Evolutionary conservation across 2,797 vertebrate genomes (phyloP).

Genomic region (Cossypha heuglini): DNA sequence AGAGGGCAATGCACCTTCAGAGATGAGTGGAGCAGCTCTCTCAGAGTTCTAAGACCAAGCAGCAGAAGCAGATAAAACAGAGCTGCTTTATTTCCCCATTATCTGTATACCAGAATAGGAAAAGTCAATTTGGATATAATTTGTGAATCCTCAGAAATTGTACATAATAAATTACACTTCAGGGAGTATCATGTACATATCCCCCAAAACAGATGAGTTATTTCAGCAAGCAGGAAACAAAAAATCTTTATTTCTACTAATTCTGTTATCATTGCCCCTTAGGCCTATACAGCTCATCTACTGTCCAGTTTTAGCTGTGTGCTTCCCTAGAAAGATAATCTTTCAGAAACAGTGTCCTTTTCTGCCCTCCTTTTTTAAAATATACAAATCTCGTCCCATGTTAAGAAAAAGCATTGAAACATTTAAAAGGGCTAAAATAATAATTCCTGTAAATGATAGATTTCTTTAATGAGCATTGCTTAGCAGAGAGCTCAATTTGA

Average conservation of each 20-base stretch:
- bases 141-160: neutral
- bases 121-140: neutral
- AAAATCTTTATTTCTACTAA: constrained; percentile 8
- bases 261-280: neutral
- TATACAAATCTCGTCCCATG: neutral
- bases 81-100: neutral
- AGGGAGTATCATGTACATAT: neutral
- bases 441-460: neutral
- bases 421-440: neutral
- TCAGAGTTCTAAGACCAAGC: neutral
- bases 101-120: neutral
- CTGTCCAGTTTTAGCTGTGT: neutral
- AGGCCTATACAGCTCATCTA: neutral
- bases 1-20: neutral
- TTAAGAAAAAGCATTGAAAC: neutral
- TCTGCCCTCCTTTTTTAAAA: neutral
- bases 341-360: neutral
- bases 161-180: neutral
- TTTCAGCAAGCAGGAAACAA: constrained; percentile 16
- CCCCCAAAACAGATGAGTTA: neutral
- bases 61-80: neutral
- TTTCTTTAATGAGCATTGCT: constrained; percentile 32
- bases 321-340: neutral
- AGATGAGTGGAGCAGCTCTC: neutral
- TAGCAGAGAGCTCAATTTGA: constrained; percentile 17